Conservation (phyloP, 2,113 vertebrate species). For the Mustela nigripes region DNA sequence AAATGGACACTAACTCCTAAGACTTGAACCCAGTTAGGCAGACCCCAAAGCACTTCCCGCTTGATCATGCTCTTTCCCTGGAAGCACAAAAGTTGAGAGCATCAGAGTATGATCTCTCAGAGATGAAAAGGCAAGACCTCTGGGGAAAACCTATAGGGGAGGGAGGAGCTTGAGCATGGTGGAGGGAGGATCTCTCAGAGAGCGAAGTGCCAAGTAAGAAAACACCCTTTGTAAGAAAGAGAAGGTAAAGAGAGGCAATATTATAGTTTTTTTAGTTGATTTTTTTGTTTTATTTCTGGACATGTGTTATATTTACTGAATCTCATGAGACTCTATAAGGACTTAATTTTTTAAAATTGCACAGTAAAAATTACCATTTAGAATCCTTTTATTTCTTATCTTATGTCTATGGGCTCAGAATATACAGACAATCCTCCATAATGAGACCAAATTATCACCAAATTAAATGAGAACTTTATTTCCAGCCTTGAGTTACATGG, state of each 20-base stretch:
- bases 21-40: neutral
- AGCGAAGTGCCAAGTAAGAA: neutral
- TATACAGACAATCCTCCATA: neutral
- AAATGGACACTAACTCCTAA: neutral
- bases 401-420: neutral
- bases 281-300: constrained; percentile 7
- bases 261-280: neutral
- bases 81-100: neutral
- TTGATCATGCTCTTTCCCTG: neutral
- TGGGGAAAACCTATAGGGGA: neutral
- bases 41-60: neutral
- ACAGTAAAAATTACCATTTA: neutral
- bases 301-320: neutral
- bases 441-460: neutral
- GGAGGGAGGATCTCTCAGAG: neutral
- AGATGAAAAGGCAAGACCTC: neutral
- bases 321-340: neutral
- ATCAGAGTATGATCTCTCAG: neutral
- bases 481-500: neutral
- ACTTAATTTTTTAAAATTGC: neutral
- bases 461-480: neutral
- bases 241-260: neutral
- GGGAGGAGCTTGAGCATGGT: neutral
- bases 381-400: neutral
- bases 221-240: neutral